Percentiles rank a stretch among this genome's conserved stretches.
These are phyloP conservation scores for Cyprichromis sp. DNA, from an alignment of 2,113 vertebrate genomes.

Conservation along the genomic window DNA sequence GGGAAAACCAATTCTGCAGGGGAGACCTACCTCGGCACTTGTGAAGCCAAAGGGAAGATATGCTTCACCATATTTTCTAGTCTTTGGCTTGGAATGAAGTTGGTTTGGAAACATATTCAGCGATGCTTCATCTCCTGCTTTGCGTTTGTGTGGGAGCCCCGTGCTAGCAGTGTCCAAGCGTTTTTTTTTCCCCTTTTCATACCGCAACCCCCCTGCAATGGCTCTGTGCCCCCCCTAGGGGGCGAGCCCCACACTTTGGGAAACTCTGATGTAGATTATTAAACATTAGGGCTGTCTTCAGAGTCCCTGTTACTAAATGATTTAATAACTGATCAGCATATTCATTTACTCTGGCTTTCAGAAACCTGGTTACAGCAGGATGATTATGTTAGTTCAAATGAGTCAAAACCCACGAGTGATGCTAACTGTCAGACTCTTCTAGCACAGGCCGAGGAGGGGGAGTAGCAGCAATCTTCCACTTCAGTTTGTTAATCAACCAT, in stretches of 20 bases:
- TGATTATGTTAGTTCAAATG: not conserved
- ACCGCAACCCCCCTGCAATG: not conserved
- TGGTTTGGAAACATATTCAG: not conserved
- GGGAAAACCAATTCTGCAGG: fast-evolving
- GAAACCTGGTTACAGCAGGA: not conserved
- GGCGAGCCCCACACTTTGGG: fast-evolving
- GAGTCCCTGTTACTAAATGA: not conserved
- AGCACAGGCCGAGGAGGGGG: not conserved
- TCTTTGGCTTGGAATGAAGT: not conserved
- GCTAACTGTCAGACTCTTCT: not conserved
- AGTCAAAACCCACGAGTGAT: not conserved
- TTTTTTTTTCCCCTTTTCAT: fast-evolving
- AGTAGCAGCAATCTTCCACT: not conserved
- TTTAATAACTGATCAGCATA: not conserved
- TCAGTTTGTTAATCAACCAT: not conserved
- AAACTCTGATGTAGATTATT: not conserved
- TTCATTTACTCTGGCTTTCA: not conserved
- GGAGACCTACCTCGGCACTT: too few relatives aligned
- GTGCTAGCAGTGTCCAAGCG: fast-evolving
- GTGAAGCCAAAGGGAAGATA: fast-evolving
- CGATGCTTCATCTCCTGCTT: not conserved
- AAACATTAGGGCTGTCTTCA: not conserved
- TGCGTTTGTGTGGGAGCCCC: fast-evolving
- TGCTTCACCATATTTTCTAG: not conserved
- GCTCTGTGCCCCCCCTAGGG: fast-evolving